Conservation (phyloP, 2,113 vertebrate genomes). For the Lepisosteus osseus region DNA sequence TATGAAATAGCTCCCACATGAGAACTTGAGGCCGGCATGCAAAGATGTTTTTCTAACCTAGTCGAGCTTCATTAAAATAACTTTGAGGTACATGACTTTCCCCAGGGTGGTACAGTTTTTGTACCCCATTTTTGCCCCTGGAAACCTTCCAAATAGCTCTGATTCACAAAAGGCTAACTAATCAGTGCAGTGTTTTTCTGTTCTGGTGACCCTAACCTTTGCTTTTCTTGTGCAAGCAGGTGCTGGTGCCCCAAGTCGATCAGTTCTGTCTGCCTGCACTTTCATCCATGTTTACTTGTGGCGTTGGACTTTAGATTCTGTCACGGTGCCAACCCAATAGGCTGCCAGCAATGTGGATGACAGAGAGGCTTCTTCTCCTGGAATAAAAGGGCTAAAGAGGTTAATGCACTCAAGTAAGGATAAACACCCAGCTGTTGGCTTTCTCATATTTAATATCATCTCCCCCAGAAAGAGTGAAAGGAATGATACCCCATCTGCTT, state of each 20-base stretch:
- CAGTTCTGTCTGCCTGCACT: slow-evolving; percentile 59
- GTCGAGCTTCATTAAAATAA: no score
- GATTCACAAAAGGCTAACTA: slow-evolving; percentile 58
- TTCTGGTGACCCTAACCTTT: slow-evolving; percentile 65
- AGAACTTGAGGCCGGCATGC: no score
- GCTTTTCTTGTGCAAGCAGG: slow-evolving; percentile 71
- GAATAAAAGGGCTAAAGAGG: slow-evolving; percentile 77
- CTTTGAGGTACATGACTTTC: no score
- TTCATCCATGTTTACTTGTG: slow-evolving; percentile 76
- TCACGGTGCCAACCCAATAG: slow-evolving; percentile 68
- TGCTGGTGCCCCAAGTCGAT: slow-evolving; percentile 77
- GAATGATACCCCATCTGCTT: slow-evolving; percentile 23
- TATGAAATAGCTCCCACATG: no score
- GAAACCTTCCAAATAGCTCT: slow-evolving; percentile 62
- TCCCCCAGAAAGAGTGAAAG: slow-evolving; percentile 58
- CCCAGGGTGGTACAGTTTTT: background rate
- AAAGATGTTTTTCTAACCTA: no score
- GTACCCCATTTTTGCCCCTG: slow-evolving; percentile 35
- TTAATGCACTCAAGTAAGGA: slow-evolving; percentile 86
- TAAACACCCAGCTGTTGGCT: slow-evolving; percentile 84
- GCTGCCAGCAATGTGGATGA: slow-evolving; percentile 78
- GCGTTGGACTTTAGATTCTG: slow-evolving; percentile 75
- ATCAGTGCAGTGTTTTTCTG: slow-evolving; percentile 80
- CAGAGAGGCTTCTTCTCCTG: slow-evolving; percentile 78
- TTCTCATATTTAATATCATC: slow-evolving; percentile 81